Conservation (phyloP, 2,113 vertebrate species). For the Aldabrachelys gigantea region DNA sequence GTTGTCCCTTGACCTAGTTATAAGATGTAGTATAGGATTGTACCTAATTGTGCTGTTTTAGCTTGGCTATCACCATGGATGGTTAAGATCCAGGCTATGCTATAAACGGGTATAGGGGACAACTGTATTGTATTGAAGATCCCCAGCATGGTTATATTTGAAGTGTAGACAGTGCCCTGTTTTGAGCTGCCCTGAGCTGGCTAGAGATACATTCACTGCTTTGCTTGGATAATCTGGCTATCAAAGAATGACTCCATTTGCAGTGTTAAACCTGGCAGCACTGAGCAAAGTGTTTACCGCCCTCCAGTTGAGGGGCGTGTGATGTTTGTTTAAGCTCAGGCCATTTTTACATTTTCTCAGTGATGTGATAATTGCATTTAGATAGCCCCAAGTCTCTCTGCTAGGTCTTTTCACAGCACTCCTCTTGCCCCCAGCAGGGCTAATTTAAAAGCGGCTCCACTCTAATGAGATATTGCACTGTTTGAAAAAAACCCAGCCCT, state of each 20-base stretch:
- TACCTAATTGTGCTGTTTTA: constrained; percentile 20
- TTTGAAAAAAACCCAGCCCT: constrained; percentile 69
- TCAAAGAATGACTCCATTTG: background rate
- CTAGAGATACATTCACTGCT: accelerated
- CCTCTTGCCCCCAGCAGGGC: constrained; percentile 73
- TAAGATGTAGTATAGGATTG: constrained; percentile 61
- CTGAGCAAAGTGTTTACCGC: constrained; percentile 41
- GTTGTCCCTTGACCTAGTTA: constrained; percentile 22
- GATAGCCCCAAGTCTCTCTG: constrained; percentile 72
- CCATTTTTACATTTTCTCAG: constrained; percentile 74
- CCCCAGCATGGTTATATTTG: constrained; percentile 2
- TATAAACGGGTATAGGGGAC: constrained; percentile 44
- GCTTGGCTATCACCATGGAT: constrained; percentile 39
- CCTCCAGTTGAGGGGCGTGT: constrained; percentile 53
- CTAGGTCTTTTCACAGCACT: constrained; percentile 65
- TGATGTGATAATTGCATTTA: constrained; percentile 81
- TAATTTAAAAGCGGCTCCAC: constrained; percentile 74
- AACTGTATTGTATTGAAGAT: background rate
- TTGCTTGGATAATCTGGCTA: accelerated
- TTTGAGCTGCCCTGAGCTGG: background rate
- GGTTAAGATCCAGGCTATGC: constrained; percentile 66
- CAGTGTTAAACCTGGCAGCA: background rate
- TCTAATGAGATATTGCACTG: constrained; percentile 69
- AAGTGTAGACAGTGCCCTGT: background rate
- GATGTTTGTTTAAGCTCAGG: constrained; percentile 77